Evolutionary conservation across 2,888 invertebrate genomes (phyloP), one percentile per base, ranked within the genome.

Genomic region (Lasioglossum leucozonium): DNA sequence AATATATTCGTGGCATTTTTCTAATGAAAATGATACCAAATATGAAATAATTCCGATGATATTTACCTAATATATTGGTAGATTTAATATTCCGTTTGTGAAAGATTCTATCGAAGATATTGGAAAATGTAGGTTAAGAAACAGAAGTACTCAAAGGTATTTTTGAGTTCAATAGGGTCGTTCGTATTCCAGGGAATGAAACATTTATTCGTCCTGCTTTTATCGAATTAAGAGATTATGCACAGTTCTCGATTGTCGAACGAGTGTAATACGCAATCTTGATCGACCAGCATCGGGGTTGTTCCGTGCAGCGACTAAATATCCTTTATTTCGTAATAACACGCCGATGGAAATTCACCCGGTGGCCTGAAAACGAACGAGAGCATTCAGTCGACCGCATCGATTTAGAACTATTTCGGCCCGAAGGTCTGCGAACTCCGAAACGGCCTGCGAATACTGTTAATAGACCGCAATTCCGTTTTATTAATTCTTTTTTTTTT

Each of bases 221-320:
- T 81, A 84, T 89, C 82, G 88, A 80, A 82, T 90, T 82, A 88
- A 75, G 82, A 84, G 88, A 90, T 90, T 82, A 88, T 72, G 75
- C 67, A 79, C 79, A 77, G 78, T 73, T n/a, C 79, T 44, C 85
- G 55, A 81, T 87, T 79, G n/a, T 78, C 44, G 34, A 26, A 58
- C 72, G 79, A n/a, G 51, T 69, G 26, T 44, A 72, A 72, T 72
- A 67, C 73, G 79, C 77, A 86, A 82, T 72, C 79, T 80, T 44
- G 72, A 74, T n/a, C 37, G 55, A 51, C 78, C 55, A 55, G 37
- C 62, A 84, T n/a, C 65, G 34, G 69, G 69, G 30, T 18, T 26
- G n/a, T 58, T 67, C 62, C 44, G 13, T 74, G 30, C 34, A 1
- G 8, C 71, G 51, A 22, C 51, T 10, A 71, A 55, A 51, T 18